Evolutionary conservation across 2,797 vertebrate genomes (phyloP), one percentile per base, ranked within the genome.

Genomic region (Periophthalmus magnuspinnatus): DNA sequence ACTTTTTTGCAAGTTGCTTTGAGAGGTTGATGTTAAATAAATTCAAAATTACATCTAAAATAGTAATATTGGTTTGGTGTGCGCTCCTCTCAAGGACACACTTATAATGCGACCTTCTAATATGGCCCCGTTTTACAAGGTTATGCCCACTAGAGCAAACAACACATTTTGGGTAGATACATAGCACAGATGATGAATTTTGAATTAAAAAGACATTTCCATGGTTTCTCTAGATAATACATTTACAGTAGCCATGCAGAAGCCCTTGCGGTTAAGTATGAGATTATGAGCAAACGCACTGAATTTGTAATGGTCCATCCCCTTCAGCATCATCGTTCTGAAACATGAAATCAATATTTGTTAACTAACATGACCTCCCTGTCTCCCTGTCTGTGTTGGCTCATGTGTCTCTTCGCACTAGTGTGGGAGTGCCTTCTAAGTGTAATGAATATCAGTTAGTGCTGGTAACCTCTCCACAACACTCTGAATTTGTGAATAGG

Each of bases 401-500:
- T 10, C 57, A 21, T 68, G 55, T 69, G 65, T 67, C 62, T 38
- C 22, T 56, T 8, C 45, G 68, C 36, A 68, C 16, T 6, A 21
- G 17, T 56, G 58, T 69, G 52, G 65, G 65, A 72, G 72, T 69
- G 72, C 68, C n/a, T 68, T 77, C 65, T 75, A 67, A 83, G 67
- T 68, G 24, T 81, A 81, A 78, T 82, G 68, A 83, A 77, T 78
- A 83, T 78, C 74, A 82, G 68, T 86, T 84, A 74, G 81, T 56
- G 67, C 68, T 80, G 65, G 66, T 80, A 78, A 85, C 81, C 78
- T 81, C 81, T 81, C 52, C 16, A 34, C 69, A 72, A 74, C 72
- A 74, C 67, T 84, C 67, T 82, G 87, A 85, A 87, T 85, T 77
- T 84, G 64, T 83, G 65, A 87, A 85, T 76, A 83, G 69, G 80